A percentile compares a stretch with the other conserved stretches of the same genome.
Evolutionary conservation across 2,797 vertebrate species (phyloP).

Genomic region (Esox lucius): DNA sequence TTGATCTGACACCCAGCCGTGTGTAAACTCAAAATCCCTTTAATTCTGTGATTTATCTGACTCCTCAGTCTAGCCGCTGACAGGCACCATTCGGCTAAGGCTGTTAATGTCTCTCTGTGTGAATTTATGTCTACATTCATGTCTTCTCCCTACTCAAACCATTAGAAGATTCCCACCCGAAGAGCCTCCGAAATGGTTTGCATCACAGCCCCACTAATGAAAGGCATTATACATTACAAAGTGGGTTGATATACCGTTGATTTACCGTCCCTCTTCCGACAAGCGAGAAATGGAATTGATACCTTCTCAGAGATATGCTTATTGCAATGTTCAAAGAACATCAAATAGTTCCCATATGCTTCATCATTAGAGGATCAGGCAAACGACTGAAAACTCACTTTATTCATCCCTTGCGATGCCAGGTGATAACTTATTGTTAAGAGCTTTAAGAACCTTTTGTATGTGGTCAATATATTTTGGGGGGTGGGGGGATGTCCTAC

Average conservation of each 20-base stretch:
- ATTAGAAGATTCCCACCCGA: conserved; percentile 66
- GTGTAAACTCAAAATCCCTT: conserved; percentile 56
- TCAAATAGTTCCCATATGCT: conserved; percentile 54
- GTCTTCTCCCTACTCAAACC: conserved; percentile 55
- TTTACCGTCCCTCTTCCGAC: conserved; percentile 59
- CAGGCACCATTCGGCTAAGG: conserved; percentile 58
- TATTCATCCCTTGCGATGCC: conserved; percentile 31
- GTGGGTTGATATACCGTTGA: conserved; percentile 76
- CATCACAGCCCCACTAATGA: conserved; percentile 71
- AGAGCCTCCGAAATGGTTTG: conserved; percentile 53
- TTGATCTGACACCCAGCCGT: conserved; percentile 50
- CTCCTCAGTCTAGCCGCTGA: conserved; percentile 50
- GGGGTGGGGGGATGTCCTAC: too few relatives aligned
- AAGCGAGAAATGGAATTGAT: conserved; percentile 49
- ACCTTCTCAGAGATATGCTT: conserved; percentile 40
- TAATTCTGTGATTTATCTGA: conserved; percentile 63
- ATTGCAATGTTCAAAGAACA: conserved; percentile 56
- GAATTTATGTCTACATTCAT: conserved; percentile 67
- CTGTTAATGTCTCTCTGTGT: conserved; percentile 64
- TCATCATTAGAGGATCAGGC: conserved; percentile 42
- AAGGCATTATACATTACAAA: conserved; percentile 76
- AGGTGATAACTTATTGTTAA: conserved; percentile 64
- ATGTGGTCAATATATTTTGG: too few relatives aligned
- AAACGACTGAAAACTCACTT: conserved; percentile 19
- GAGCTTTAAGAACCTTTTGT: conserved; percentile 35